Evolutionary conservation across 2,113 vertebrate genomes (phyloP), one percentile per base, ranked within the genome.

Genomic region (Sphyrna mokarran): DNA sequence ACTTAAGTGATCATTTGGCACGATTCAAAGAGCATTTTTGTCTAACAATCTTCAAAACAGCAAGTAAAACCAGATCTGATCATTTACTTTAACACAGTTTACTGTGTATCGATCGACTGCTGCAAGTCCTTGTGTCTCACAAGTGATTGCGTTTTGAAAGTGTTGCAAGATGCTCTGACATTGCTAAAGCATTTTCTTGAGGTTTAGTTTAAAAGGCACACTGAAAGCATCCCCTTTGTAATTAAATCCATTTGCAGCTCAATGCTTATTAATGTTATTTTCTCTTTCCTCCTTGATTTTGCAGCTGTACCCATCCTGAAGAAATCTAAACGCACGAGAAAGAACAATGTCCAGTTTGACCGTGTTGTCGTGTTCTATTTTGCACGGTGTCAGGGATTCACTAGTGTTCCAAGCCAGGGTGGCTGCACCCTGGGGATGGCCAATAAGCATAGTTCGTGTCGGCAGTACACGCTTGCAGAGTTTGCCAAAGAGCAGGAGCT

Each of bases 371-470:
- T 99, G 96, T 99, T 98, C 97, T 99, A 98, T 98, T 99, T 99
- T 97, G 98, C 98, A 0, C 98, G 99, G 96, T 99, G 99, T 97
- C 99, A 99, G 97, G 99, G 99, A 61, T 99, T 99, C 97, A 99
- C 98, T 83, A 99, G 99, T 0, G 99, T 99, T 97, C 99, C 99
- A 43, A 99, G 99, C 96, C 98, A 98, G 0, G 99, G 99, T 0
- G 99, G 99, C 94, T 99, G 99, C 87, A 99, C 98, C n/a, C 97
- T 99, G 96, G 99, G 99, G 13, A 99, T 99, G 99, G 97, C 98
- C 96, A 97, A 97, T 95, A 98, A 97, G 95, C 99, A 99, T 97
- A 98, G 97, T 37, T 96, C 97, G 58, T 97, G 97, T 95, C 97
- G 97, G 95, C 98, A 97, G 9, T 99, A 98, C 97, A 99, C 99